These are phyloP conservation scores for Cephonodes hylas DNA, from an alignment of 2,888 invertebrate species.

Conservation along the genomic window DNA sequence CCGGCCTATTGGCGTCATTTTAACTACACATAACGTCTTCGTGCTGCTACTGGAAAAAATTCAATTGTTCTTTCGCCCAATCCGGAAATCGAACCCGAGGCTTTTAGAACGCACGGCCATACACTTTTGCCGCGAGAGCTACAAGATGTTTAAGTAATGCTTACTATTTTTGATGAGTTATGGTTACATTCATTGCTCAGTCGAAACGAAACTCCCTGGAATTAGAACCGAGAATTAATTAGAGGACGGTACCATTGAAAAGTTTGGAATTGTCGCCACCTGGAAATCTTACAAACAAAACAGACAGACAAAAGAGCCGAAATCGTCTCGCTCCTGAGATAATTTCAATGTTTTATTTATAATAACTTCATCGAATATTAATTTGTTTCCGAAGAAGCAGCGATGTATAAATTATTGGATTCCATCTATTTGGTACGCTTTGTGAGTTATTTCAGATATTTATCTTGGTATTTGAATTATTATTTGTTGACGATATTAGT, in stretches of 20 bases:
- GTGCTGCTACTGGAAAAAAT: too few species aligned
- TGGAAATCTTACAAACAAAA: slow-evolving; percentile 47
- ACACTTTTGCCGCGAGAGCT: too few species aligned
- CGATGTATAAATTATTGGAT: not conserved
- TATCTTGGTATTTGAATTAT: not conserved
- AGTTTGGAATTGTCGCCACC: slow-evolving; percentile 58
- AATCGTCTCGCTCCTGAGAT: slow-evolving; percentile 42
- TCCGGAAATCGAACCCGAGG: too few species aligned
- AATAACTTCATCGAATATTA: slow-evolving; percentile 45
- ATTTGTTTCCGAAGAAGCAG: slow-evolving; percentile 26
- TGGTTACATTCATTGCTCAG: slow-evolving; percentile 33
- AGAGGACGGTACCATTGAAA: slow-evolving; percentile 51
- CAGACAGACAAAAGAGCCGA: slow-evolving; percentile 40
- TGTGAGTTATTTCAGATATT: not conserved
- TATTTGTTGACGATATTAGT: not conserved
- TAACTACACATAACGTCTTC: too few species aligned
- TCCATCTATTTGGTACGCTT: not conserved
- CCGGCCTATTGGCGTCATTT: too few species aligned
- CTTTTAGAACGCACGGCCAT: too few species aligned
- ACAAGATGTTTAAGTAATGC: too few species aligned
- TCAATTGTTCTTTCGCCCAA: too few species aligned
- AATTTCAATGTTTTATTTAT: slow-evolving; percentile 42
- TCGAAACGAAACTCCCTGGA: slow-evolving; percentile 43
- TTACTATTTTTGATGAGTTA: slow-evolving; percentile 61
- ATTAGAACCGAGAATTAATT: slow-evolving; percentile 61